Evolutionary conservation across 2,797 vertebrate species (phyloP).

Genomic region (Paratrypauchen microcephalus): DNA sequence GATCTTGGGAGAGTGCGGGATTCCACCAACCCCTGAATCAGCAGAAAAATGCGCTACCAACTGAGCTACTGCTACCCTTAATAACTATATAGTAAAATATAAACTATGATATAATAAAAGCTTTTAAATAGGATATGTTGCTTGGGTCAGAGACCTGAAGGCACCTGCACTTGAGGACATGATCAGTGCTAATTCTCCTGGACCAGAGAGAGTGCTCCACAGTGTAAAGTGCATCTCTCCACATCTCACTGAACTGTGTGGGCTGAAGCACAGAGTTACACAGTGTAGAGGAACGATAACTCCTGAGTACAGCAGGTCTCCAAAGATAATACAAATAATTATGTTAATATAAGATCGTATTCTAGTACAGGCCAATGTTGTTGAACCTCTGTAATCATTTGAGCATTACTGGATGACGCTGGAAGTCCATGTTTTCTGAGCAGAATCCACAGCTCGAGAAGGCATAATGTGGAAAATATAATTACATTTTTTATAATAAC

Average conservation of each 20-base stretch:
- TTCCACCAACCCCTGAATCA: no score
- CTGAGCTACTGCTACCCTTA: no score
- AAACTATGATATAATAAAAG: no score
- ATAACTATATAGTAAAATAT: no score
- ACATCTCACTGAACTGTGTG: conserved; percentile 11
- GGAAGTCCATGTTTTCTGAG: conserved; percentile 71
- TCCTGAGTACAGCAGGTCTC: conserved; percentile 24
- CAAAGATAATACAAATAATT: conserved; percentile 19
- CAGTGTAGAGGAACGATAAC: conserved; percentile 42
- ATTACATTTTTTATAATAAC: neutral
- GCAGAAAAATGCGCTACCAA: no score
- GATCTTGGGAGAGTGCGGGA: no score
- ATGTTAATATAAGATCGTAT: conserved; percentile 58
- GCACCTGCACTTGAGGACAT: conserved; percentile 22
- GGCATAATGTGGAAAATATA: conserved; percentile 60
- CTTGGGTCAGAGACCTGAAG: conserved; percentile 1
- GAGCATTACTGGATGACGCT: conserved; percentile 45
- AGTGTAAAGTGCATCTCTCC: conserved; percentile 44
- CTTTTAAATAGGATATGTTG: no score
- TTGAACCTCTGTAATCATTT: conserved; percentile 56
- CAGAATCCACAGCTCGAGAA: conserved; percentile 34
- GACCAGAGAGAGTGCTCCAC: conserved; percentile 39
- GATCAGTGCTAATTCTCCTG: conserved; percentile 39
- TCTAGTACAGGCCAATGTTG: conserved; percentile 50
- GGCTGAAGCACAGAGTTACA: conserved; percentile 35